These are phyloP conservation scores for Mythimna albipuncta DNA, from an alignment of 2,888 invertebrate genomes.

Conservation along the genomic window DNA sequence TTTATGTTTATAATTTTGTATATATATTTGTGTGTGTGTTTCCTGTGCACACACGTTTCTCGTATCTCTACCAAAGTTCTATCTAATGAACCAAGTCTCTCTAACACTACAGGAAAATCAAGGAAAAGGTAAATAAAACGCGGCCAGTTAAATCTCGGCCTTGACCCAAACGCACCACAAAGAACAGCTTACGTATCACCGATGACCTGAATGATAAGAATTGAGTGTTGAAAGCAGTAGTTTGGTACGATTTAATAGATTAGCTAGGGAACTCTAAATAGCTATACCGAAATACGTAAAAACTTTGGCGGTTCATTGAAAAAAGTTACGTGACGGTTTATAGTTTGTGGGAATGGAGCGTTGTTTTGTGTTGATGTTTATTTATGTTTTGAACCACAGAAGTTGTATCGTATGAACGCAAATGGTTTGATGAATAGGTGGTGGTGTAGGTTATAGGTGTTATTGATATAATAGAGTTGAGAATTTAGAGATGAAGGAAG, in stretches of 20 bases:
- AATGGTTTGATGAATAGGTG: background rate
- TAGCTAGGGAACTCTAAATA: conserved; percentile 44
- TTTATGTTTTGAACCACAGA: conserved; percentile 18
- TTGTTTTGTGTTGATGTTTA: conserved; percentile 8
- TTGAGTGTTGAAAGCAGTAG: conserved; percentile 60
- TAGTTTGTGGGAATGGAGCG: conserved; percentile 25
- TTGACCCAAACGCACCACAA: conserved; percentile 50
- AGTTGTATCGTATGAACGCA: background rate
- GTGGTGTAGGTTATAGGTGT: background rate
- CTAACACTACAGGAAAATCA: conserved; percentile 5
- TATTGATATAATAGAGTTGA: no score
- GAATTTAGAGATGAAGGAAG: no score
- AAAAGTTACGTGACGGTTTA: conserved; percentile 32
- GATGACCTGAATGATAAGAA: conserved; percentile 65
- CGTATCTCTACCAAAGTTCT: background rate
- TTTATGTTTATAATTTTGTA: no score
- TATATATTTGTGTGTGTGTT: no score
- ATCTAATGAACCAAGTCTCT: background rate
- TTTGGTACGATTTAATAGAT: conserved; percentile 56
- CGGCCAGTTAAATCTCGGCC: conserved; percentile 18
- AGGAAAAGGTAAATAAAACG: conserved; percentile 17
- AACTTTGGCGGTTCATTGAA: conserved; percentile 52
- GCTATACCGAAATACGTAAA: conserved; percentile 31
- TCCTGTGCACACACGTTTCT: no score
- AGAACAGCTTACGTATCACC: conserved; percentile 54